Percentiles rank a stretch among this genome's conserved stretches.
Evolutionary conservation across 2,113 vertebrate species (phyloP).

Genomic region (Neolamprologus kungweensis): DNA sequence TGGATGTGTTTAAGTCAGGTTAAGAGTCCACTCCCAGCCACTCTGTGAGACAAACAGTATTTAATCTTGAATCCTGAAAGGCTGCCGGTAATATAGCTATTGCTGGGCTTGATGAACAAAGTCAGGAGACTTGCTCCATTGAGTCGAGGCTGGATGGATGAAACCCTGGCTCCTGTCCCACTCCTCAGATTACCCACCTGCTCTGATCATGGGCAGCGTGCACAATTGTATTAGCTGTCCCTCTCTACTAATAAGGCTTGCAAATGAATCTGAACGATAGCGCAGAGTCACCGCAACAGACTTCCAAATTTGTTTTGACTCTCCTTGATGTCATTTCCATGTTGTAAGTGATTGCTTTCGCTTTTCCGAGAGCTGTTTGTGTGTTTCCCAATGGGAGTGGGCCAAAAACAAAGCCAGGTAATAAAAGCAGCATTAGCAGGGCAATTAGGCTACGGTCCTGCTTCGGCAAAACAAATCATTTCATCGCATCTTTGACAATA

Average conservation of each 20-base stretch:
- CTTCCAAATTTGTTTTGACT: conserved; percentile 31
- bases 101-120: conserved; percentile 41
- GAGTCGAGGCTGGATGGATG: conserved; percentile 24
- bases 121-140: conserved; percentile 35
- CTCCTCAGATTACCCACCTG: conserved; percentile 42
- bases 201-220: conserved; percentile 8
- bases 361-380: neutral
- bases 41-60: conserved; percentile 15
- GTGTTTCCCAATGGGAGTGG: conserved; percentile 14
- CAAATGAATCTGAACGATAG: conserved; percentile 24
- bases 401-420: conserved; percentile 60
- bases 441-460: conserved; percentile 69
- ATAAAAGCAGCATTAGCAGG: conserved; percentile 68
- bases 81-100: conserved; percentile 11
- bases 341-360: neutral
- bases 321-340: neutral
- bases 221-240: conserved; percentile 12
- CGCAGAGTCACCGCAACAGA: neutral
- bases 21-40: conserved; percentile 51
- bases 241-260: conserved; percentile 12
- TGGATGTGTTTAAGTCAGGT: conserved; percentile 47
- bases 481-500: conserved; percentile 55
- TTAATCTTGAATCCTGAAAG: conserved; percentile 37
- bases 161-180: conserved; percentile 14
- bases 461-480: conserved; percentile 60